A percentile compares a stretch with the other conserved stretches of the same genome.
These are phyloP conservation scores for Diadumene lineata DNA, from an alignment of 92 coral and sea anemone species.

Conservation along the genomic window DNA sequence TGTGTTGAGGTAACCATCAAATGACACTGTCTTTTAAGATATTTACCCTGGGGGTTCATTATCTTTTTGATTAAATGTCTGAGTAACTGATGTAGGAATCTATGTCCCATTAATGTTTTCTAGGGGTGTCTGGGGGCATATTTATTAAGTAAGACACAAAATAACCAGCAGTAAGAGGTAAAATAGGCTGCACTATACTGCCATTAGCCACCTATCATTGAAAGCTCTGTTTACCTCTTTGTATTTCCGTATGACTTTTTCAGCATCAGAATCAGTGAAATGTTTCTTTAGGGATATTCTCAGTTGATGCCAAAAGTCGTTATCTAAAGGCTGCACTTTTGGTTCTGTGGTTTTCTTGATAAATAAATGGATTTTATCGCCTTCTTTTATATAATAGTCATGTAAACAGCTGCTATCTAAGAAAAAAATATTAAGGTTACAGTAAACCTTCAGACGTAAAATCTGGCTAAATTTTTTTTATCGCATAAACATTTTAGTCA, in stretches of 20 bases:
- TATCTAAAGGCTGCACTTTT: conserved; percentile 20
- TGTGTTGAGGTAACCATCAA: too few relatives aligned
- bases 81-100: too few relatives aligned
- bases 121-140: too few relatives aligned
- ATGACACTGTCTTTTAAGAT: too few relatives aligned
- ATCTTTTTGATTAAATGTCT: too few relatives aligned
- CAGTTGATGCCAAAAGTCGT: conserved; percentile 62
- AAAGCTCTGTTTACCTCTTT: conserved; percentile 65
- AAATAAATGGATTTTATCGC: conserved; percentile 73
- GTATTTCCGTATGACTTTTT: conserved; percentile 59
- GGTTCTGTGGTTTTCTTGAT: conserved; percentile 45
- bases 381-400: conserved; percentile 53
- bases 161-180: neutral
- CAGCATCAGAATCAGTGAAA: conserved; percentile 70
- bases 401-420: conserved; percentile 58
- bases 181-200: neutral
- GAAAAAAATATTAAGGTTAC: neutral
- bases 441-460: too few relatives aligned
- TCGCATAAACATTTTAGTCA: too few relatives aligned
- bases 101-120: too few relatives aligned
- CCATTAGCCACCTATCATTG: neutral
- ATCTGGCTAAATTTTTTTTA: too few relatives aligned
- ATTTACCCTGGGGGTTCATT: too few relatives aligned
- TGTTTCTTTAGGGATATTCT: conserved; percentile 50
- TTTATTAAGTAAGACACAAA: too few relatives aligned